Evolutionary conservation across 2,888 invertebrate species (phyloP).

Genomic region (Mimas tiliae): DNA sequence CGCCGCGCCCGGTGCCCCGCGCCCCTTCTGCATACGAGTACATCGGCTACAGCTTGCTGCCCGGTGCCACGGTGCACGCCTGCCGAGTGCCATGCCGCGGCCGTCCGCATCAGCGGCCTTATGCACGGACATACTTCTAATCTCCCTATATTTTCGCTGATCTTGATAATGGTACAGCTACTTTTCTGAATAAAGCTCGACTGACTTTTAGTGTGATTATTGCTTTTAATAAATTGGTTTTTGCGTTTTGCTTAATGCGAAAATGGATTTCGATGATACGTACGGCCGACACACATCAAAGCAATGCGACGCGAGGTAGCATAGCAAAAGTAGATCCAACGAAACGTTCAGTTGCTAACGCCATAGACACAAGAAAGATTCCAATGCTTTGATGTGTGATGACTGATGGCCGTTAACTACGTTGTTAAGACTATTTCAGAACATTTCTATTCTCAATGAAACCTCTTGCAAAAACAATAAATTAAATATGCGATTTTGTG

Average conservation of each 20-base stretch:
- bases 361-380: not conserved
- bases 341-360: too few relatives aligned
- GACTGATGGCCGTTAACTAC: not conserved
- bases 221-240: not conserved
- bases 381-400: not conserved
- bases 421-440: too few relatives aligned
- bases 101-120: too few relatives aligned
- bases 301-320: too few relatives aligned
- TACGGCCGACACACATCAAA: too few relatives aligned
- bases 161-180: not conserved
- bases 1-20: constrained; percentile 51
- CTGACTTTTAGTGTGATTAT: too few relatives aligned
- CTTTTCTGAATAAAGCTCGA: too few relatives aligned
- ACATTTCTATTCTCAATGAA: not conserved
- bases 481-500: not conserved
- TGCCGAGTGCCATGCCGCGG: not conserved
- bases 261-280: too few relatives aligned
- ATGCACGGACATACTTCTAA: not conserved
- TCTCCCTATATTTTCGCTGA: not conserved
- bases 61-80: constrained; percentile 44
- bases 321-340: too few relatives aligned
- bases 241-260: not conserved
- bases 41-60: constrained; percentile 49
- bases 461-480: constrained; percentile 4
- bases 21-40: constrained; percentile 33